Base-by-base conservation (phyloP, 2,888 invertebrate genomes). In the Eupithecia tripunctaria region DNA sequence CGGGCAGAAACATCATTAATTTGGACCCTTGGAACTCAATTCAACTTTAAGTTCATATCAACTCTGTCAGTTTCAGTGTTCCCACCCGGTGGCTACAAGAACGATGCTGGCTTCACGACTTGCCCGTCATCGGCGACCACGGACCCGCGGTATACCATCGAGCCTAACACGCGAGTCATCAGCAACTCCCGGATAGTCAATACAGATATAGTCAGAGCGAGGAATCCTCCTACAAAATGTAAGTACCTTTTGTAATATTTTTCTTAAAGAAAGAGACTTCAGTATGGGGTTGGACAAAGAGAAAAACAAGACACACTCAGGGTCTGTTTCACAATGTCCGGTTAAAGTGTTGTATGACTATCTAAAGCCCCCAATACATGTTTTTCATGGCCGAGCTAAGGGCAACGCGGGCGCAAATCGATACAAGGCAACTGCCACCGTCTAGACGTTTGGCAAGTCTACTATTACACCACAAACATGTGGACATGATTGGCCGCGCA, bases 161-260 rank as follows among this genome's bases (percentile, higher is more conserved):
- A 97, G 91, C 97, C 97, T 29, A 97, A 97, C 93, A 96, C 97
- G 82, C 95, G 96, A n/a, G 90, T 86, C 51, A 76, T 82, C 95
- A 87, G 86, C 64, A 78, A 82, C 95, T 87, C 95, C 95, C 90
- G 94, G 93, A 92, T 96, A 60, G 97, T 97, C 88, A 96, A 97
- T 21, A 64, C 96, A 59, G 97, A 97, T 88, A 96, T 97, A 82
- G 97, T 97, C 84, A 95, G 97, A 81, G 96, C 97, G 71, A 95
- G 94, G 38, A 64, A 64, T 64, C 64, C 64, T 1, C 93, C 93
- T 12, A 67, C 75, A 47, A 92, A 92, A 91, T 93, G 94, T 93
- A 70, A 89, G 92, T 65, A 8, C 1, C n/a, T 3, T 5, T 29
- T 29, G 8, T 32, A 0, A 10, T 1, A 14, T n/a, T 59, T 59